Evolutionary conservation across 2,797 vertebrate genomes (phyloP), one percentile per base, ranked within the genome.

Genomic region (Poeciliopsis turneri): DNA sequence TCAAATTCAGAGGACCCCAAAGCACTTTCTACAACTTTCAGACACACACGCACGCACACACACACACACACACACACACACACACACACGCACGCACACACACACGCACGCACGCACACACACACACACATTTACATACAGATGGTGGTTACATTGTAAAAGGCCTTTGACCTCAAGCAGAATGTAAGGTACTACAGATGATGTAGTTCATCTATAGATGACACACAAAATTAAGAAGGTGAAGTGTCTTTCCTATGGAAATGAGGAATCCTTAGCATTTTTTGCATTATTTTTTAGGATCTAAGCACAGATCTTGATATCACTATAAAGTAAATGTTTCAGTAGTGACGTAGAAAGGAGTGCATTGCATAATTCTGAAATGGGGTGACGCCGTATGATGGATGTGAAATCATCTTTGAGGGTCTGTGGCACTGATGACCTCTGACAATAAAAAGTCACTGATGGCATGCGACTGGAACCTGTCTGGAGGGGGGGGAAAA

Each of bases 351-450:
- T 13, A 66, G 36, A 66, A 66, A 66, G 30, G 16, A 68, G 46
- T 33, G 28, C 20, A n/a, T 15, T 2, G 36, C 1, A 74, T 79
- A 76, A 69, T 78, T 72, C 71, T 33, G 55, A 66, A 49, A 36
- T 33, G 28, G 53, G 43, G 43, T 74, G 61, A 75, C 47, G 72
- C 59, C 43, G 41, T 47, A 79, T 83, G 72, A 75, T 77, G n/a
- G 45, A 20, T 73, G 28, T 4, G 5, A 81, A 84, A 41, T 46
- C 64, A 53, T 72, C 36, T 82, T 77, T 80, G 2, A 66, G 69
- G 47, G 75, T 77, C 41, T 45, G 47, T 82, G 78, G 36, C 75
- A 87, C 8, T 84, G 57, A 78, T 86, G 78, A 88, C 68, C 75
- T 33, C 55, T 74, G 69, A 74, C 76, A 51, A 51, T 81, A 51